These are phyloP conservation scores for Temnothorax curvispinosus DNA, from an alignment of 1,140 invertebrate genomes.

Conservation along the genomic window DNA sequence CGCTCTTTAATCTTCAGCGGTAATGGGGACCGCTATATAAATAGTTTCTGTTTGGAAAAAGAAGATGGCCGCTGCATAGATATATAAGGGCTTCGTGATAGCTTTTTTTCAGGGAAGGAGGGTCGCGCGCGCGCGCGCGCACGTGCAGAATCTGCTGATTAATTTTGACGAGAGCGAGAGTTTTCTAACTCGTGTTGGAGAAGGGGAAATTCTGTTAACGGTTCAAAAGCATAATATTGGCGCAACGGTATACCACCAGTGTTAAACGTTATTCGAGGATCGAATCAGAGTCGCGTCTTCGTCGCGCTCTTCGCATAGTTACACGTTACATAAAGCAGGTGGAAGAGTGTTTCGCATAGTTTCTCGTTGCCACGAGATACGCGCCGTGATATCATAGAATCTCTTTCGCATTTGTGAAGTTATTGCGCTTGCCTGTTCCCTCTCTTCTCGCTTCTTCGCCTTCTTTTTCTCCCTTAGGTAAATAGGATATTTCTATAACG, in stretches of 20 bases:
- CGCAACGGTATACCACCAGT: constrained; percentile 4
- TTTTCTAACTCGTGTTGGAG: neutral
- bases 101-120: neutral
- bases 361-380: constrained; percentile 54
- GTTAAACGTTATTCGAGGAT: constrained; percentile 46
- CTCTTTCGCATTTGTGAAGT: constrained; percentile 49
- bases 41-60: neutral
- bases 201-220: neutral
- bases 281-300: constrained; percentile 48
- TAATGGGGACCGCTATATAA: constrained; percentile 32
- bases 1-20: constrained; percentile 47
- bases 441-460: neutral
- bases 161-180: neutral
- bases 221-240: constrained; percentile 8
- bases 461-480: neutral
- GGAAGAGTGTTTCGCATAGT: constrained; percentile 60
- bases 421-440: constrained; percentile 16
- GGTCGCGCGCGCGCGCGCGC: neutral
- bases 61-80: neutral
- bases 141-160: neutral
- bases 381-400: constrained; percentile 51
- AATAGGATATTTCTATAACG: neutral
- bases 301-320: constrained; percentile 56
- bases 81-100: neutral
- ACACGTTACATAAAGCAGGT: constrained; percentile 56